Base-by-base conservation (phyloP, 2,888 invertebrate genomes). In the Meteorus cinctellus region DNA sequence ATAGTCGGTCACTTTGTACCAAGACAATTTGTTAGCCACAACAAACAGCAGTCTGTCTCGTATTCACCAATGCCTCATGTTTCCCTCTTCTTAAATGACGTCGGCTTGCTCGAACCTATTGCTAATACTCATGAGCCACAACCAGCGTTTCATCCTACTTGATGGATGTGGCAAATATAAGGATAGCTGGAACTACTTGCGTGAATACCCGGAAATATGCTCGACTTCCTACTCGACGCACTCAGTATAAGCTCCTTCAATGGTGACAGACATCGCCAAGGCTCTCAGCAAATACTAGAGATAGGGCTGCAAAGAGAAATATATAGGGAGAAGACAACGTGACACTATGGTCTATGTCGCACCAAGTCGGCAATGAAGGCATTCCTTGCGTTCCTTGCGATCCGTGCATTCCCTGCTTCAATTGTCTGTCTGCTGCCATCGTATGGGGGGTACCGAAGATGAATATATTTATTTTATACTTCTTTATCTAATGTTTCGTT, bases 141-240 rank as follows among this genome's bases (percentile, higher is more conserved):
- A 24, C 4, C 2, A 19, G 24, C 55, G 83, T 82, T 82, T 84
- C 82, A 81, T 83, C 80, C 81, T 74, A 68, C 77, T 82, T 84
- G 84, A 84, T 85, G 82, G 84, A 85, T 85, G 83, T 82, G 75
- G 78, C 80, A 79, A 82, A 83, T 83, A 82, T 80, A 77, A 74
- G 19, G 72, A 63, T 63, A 66, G 29, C 45, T 14, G 24, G 55
- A 55, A 55, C 24, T 55, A 55, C 55, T 66, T 68, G 31, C 34
- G 68, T 63, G 75, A 73, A 70, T 66, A 74, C 72, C 29, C 41
- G 48, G 51, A 41, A 29, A 67, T 68, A 59, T 72, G 36, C 76
- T 71, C 76, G 77, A 75, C 68, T 77, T 78, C 75, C 78, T 71
- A 75, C 63, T 74, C 36, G 19, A 59, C 27, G 62, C 34, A 69